Conservation (phyloP, 2,888 invertebrate genomes). For the Drosophila bunnanda region DNA sequence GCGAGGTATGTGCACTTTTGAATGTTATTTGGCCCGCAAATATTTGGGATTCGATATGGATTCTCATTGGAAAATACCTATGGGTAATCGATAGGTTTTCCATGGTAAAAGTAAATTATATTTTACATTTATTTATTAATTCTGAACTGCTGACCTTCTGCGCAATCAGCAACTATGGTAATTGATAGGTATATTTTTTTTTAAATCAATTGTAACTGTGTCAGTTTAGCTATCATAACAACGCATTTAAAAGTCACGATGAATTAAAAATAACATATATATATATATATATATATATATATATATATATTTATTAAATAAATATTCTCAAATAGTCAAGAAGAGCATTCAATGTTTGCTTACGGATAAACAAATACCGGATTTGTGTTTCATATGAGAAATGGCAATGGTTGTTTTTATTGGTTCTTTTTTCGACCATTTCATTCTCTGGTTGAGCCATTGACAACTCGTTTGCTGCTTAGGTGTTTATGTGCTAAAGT, state of each 20-base stretch:
- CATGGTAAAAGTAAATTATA: not conserved
- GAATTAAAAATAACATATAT: not conserved
- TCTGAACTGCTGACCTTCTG: too few species aligned
- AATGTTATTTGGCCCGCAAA: constrained; percentile 13
- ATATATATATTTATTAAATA: not conserved
- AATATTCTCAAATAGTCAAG: not conserved
- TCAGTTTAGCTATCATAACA: not conserved
- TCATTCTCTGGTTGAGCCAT: constrained; percentile 51
- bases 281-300: too few species aligned
- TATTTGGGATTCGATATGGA: constrained; percentile 7
- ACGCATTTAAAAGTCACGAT: not conserved
- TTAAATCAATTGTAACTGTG: not conserved
- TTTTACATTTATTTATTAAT: not conserved
- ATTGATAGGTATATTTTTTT: not conserved
- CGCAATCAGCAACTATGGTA: not conserved
- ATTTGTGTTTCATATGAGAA: constrained; percentile 44
- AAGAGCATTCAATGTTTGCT: constrained; percentile 16
- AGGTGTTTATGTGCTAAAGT: constrained; percentile 73
- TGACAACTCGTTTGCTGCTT: constrained; percentile 57
- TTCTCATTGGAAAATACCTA: not conserved
- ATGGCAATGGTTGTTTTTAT: constrained; percentile 58
- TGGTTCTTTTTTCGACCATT: constrained; percentile 58
- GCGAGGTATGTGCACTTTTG: constrained; percentile 32
- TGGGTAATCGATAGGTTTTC: not conserved
- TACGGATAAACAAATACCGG: not conserved